Percentiles rank a stretch among this genome's conserved stretches.
These are phyloP conservation scores for Rhamphomyia laevipes DNA, from an alignment of 2,888 invertebrate species.

Conservation along the genomic window DNA sequence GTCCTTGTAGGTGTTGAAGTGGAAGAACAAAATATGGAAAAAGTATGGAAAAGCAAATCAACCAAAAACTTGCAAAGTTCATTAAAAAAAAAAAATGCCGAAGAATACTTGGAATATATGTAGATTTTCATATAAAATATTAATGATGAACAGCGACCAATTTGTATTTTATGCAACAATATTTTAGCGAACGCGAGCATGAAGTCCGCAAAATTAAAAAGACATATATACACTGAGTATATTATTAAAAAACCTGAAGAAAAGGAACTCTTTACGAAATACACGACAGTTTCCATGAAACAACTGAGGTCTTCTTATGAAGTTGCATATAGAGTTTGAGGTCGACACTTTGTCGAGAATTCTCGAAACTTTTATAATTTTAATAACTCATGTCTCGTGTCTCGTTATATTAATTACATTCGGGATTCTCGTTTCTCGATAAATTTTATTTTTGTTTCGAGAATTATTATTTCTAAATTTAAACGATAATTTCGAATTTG, in stretches of 20 bases:
- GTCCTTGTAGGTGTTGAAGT: neutral
- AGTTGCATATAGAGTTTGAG: neutral
- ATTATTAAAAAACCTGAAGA: neutral
- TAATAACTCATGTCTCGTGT: neutral
- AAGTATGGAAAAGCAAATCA: neutral
- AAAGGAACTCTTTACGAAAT: neutral
- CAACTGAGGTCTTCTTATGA: neutral
- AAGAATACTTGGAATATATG: neutral
- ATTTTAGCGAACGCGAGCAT: neutral
- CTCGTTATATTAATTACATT: neutral
- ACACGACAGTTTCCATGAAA: neutral
- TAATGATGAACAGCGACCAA: neutral
- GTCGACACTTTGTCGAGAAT: neutral
- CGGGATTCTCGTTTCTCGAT: neutral
- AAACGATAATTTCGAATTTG: neutral
- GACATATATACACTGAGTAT: neutral
- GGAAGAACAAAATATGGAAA: neutral
- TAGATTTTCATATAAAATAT: neutral
- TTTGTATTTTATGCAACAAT: neutral
- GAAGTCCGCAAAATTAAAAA: neutral
- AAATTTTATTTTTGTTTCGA: neutral
- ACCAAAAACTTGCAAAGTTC: neutral
- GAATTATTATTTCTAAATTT: neutral
- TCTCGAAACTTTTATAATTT: neutral
- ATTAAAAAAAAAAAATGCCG: neutral